Base-by-base conservation (phyloP, 2,888 invertebrate genomes). In the Drosophila sordidula region DNA sequence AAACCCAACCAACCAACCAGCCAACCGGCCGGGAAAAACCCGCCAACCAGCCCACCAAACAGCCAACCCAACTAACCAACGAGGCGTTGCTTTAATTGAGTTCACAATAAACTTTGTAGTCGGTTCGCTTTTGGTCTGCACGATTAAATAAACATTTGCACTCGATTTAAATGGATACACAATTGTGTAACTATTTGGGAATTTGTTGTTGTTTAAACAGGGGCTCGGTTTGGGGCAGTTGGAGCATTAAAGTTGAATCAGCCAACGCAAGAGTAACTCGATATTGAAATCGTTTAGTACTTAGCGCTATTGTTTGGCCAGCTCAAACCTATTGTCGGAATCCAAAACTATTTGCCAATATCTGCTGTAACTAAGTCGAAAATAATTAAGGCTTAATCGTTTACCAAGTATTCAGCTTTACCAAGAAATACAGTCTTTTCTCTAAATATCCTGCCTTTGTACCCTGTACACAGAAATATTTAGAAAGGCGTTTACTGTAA, bases 111-210 rank as follows among this genome's bases (percentile, higher is more conserved):
- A 76, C 73, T 66, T 62, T 45, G 42, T 44, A 59, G 50, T 39
- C 59, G 56, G 25, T 63, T 69, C 36, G 51, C 50, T 51, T 51
- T 59, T 55, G 46, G 57, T 38, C 62, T 49, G 52, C 44, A 32
- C 70, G 66, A 77, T 76, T 76, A 72, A 70, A 77, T 76, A 77
- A 77, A 76, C 74, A 76, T 77, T 77, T 70, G 57, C 73, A 70
- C 74, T 74, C 74, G 66, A 74, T 66, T 76, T 70, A 73, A 75
- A 73, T 70, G 73, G 54, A 63, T 51, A 59, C 26, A 64, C 47
- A 64, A 70, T 50, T 44, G 36, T 38, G 26, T 22, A 55, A 65
- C 49, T 63, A 67, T 75, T 67, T 49, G 26, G 34, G 46, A 62
- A 61, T 57, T 73, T 61, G 41, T 34, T 67, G 52, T 42, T 68